These are phyloP conservation scores for Hyposmocoma kahamanoa DNA, from an alignment of 1,140 invertebrate species.

Conservation along the genomic window DNA sequence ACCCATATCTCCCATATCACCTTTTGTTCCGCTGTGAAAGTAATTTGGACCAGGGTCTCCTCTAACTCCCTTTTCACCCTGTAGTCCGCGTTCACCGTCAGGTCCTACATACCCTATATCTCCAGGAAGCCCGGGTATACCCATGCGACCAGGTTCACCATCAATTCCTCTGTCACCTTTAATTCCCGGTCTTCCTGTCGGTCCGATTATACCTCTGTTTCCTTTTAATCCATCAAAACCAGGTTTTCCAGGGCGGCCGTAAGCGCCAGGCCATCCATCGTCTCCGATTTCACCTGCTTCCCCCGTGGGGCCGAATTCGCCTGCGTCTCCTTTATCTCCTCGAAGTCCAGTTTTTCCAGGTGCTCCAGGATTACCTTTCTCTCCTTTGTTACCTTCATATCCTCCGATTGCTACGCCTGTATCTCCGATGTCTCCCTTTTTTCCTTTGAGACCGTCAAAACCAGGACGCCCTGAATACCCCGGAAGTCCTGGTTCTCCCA, in stretches of 20 bases:
- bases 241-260: constrained; percentile 26
- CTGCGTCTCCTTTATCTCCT: constrained; percentile 54
- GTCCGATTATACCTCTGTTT: constrained; percentile 38
- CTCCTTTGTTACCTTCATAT: constrained; percentile 66
- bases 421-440: constrained; percentile 54
- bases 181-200: constrained; percentile 24
- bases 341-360: constrained; percentile 55
- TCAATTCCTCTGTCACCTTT: constrained; percentile 76
- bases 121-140: constrained; percentile 74
- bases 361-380: constrained; percentile 73
- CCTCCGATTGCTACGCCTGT: constrained; percentile 35
- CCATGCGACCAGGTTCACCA: constrained; percentile 70
- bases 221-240: constrained; percentile 42
- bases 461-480: constrained; percentile 43
- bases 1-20: constrained; percentile 77
- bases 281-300: constrained; percentile 48
- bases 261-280: constrained; percentile 58
- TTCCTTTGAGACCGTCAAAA: constrained; percentile 29
- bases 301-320: constrained; percentile 39
- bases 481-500: constrained; percentile 58
- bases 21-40: constrained; percentile 73
- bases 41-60: constrained; percentile 77
- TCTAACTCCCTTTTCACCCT: constrained; percentile 76
- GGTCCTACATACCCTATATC: constrained; percentile 60
- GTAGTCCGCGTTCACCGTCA: constrained; percentile 58